Conservation (phyloP, 2,797 vertebrate genomes). For the Sebastes diaconus region DNA sequence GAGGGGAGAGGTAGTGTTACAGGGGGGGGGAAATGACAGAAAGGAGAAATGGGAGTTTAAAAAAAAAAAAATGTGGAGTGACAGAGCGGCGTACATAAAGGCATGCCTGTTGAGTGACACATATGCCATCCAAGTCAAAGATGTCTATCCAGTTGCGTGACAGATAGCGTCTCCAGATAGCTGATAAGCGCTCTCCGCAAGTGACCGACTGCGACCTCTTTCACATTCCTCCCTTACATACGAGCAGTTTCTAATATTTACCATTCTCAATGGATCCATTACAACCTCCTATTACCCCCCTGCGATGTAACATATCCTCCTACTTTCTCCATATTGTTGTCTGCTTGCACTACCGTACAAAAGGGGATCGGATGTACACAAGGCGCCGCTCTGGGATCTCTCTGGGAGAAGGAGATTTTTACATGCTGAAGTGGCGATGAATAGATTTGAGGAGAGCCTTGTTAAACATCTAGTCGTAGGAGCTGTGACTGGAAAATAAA, state of each 20-base stretch:
- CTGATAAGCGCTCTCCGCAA: constrained; percentile 55
- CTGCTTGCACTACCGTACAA: constrained; percentile 65
- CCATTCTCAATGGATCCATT: constrained; percentile 51
- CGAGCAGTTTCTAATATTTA: constrained; percentile 53
- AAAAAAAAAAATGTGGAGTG: constrained; percentile 1
- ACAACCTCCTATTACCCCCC: constrained; percentile 51
- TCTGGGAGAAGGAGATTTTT: constrained; percentile 50
- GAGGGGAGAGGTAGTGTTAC: constrained; percentile 46
- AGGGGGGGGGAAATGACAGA: constrained; percentile 7
- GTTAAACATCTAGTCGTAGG: constrained; percentile 25
- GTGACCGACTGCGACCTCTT: constrained; percentile 58
- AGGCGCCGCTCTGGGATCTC: constrained; percentile 74
- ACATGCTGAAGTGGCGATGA: constrained; percentile 60
- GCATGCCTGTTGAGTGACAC: constrained; percentile 71
- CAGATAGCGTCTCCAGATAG: constrained; percentile 67
- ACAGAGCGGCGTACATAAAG: constrained; percentile 51
- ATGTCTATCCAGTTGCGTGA: constrained; percentile 71
- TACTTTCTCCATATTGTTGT: constrained; percentile 77
- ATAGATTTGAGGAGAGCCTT: constrained; percentile 59
- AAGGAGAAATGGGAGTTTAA: neutral
- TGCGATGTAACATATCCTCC: constrained; percentile 73
- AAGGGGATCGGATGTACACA: constrained; percentile 79
- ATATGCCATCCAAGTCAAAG: constrained; percentile 66
- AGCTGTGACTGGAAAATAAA: constrained; percentile 21
- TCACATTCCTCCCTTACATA: constrained; percentile 55